Conservation (phyloP, 2,888 invertebrate species). For the Steinernema carpocapsae region DNA sequence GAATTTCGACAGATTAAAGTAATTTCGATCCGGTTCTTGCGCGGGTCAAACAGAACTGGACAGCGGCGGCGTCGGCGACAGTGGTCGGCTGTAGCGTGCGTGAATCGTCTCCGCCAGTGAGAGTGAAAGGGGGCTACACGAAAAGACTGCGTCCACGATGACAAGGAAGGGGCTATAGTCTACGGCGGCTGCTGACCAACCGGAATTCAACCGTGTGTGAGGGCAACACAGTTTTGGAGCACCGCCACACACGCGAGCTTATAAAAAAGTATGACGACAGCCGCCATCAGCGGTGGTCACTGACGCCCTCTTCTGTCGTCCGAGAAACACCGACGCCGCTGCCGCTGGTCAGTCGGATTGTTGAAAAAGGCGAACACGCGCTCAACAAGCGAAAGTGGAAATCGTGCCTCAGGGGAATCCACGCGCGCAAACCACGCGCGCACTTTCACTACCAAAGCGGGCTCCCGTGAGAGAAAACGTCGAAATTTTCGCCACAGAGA, state of each 20-base stretch:
- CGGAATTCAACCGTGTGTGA: constrained; percentile 4
- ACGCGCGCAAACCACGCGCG: background rate
- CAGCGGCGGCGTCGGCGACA: background rate
- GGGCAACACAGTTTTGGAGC: background rate
- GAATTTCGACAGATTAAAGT: constrained; percentile 35
- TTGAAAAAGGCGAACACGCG: constrained; percentile 29
- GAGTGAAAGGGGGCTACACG: background rate
- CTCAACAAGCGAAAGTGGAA: constrained; percentile 30
- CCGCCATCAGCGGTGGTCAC: too few relatives aligned
- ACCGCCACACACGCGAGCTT: background rate
- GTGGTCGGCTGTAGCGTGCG: background rate
- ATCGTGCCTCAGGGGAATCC: constrained; percentile 29
- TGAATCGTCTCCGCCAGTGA: background rate
- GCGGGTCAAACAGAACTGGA: constrained; percentile 35
- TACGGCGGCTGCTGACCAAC: constrained; percentile 1
- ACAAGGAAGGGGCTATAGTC: background rate
- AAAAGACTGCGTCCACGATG: background rate
- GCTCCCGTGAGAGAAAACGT: background rate
- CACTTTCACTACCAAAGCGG: constrained; percentile 26
- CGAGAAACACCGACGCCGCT: too few relatives aligned
- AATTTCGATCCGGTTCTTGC: constrained; percentile 35
- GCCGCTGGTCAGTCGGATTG: constrained; percentile 19
- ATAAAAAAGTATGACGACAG: constrained; percentile 12
- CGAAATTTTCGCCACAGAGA: background rate
- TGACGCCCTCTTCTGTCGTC: too few relatives aligned